Evolutionary conservation across 2,113 vertebrate species (phyloP), one percentile per base, ranked within the genome.

Genomic region (Neolamprologus longior): DNA sequence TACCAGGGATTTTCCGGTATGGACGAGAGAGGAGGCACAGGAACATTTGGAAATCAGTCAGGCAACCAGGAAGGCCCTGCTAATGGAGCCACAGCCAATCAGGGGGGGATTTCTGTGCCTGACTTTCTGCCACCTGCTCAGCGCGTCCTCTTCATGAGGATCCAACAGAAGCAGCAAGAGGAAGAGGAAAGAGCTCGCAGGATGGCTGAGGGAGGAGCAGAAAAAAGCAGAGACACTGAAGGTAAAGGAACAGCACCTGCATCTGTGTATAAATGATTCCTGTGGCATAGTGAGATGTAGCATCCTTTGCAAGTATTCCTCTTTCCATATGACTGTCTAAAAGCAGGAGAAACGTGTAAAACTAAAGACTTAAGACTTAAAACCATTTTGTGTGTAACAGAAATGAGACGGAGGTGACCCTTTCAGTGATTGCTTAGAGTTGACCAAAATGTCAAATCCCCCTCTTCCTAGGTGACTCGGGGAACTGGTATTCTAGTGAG

Each of bases 401-500:
- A 45, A 73, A 26, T 47, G 21, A 73, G 21, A 28, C 2, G 0
- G 68, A 26, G 42, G 9, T 47, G 42, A 50, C 9, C 9, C 21
- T 12, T 52, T 78, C 15, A 73, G 68, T 45, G 68, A 73, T 45
- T 73, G 13, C 17, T 83, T 28, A 71, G n/a, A 53, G 5, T 15
- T 71, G 8, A 73, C 24, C 21, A 13, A 28, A 31, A 66, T 28
- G 3, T 47, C 26, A 78, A 50, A 50, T 31, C 15, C 9, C 19
- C 66, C 33, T 87, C 10, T 86, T 57, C 45, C 7, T 15, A 99
- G 98, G 98, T 7, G 98, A 99, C 88, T 96, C 98, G 0, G 98
- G 97, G 5, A 99, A 98, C 93, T 99, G 98, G 98, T 99, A 99
- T 90, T 99, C 98, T 3, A 99, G 98, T 4, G 98, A 99, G 1